A percentile compares a stretch with the other conserved stretches of the same genome.
Evolutionary conservation across 2,113 vertebrate species (phyloP).

Genomic region (Phylloscopus trochilus): DNA sequence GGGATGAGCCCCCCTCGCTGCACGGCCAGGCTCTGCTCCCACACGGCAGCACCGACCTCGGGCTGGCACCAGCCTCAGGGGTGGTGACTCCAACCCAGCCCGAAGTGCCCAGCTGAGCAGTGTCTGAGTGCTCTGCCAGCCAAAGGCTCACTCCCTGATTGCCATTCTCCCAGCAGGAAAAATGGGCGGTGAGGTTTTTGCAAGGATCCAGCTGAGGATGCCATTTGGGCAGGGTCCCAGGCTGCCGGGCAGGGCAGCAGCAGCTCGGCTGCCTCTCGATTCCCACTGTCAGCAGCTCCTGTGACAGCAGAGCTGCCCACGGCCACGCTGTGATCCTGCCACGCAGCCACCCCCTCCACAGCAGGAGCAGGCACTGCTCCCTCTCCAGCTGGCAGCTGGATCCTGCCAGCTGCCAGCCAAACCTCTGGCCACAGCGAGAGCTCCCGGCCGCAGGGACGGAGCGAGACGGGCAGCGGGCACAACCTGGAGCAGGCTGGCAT

Average conservation of each 20-base stretch:
- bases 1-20: not conserved
- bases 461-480: not conserved
- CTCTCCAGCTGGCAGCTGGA: not conserved
- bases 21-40: not conserved
- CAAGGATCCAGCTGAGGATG: not conserved
- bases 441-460: accelerated
- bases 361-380: not conserved
- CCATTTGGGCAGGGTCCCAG: not conserved
- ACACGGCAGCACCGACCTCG: accelerated
- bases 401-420: not conserved
- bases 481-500: not conserved
- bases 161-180: not conserved
- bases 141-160: not conserved
- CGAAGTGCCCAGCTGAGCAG: not conserved
- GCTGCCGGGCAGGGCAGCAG: not conserved
- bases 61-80: not conserved
- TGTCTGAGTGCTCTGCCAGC: not conserved
- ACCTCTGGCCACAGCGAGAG: not conserved
- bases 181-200: not conserved
- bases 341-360: not conserved
- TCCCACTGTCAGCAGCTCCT: not conserved
- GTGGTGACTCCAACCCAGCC: not conserved
- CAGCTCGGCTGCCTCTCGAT: accelerated
- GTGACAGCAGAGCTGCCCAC: not conserved
- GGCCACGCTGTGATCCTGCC: not conserved